Conservation (phyloP, 1,140 invertebrate species). For the Caerostris darwini region DNA sequence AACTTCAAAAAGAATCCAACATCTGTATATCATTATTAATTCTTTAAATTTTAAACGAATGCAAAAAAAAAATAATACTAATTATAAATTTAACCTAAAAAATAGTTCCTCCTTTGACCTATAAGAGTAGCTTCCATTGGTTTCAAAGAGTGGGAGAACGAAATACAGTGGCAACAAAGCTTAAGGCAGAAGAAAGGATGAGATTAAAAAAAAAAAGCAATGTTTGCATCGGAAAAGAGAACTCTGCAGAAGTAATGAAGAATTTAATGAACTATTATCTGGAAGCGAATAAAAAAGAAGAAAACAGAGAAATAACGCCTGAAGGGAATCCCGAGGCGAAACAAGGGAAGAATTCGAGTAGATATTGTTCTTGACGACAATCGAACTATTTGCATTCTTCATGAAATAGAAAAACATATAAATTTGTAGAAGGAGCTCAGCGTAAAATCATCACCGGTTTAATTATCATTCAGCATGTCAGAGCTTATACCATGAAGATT, state of each 20-base stretch:
- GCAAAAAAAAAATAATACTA: not conserved
- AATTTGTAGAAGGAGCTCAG: slow-evolving; percentile 22
- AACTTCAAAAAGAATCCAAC: slow-evolving; percentile 1
- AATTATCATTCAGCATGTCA: slow-evolving; percentile 12
- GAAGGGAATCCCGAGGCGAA: not conserved
- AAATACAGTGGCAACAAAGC: slow-evolving; percentile 66
- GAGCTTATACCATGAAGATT: not conserved
- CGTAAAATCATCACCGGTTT: slow-evolving; percentile 22
- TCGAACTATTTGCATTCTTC: slow-evolving; percentile 69
- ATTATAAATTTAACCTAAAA: slow-evolving; percentile 15
- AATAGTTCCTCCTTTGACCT: slow-evolving; percentile 39
- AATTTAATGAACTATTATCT: slow-evolving; percentile 77
- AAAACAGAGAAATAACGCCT: slow-evolving; percentile 64
- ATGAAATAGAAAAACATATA: slow-evolving; percentile 16
- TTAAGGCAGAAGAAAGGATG: slow-evolving; percentile 37
- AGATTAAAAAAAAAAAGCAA: not conserved
- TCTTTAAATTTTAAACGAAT: slow-evolving; percentile 18
- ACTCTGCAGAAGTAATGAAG: slow-evolving; percentile 72
- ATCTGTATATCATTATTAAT: not conserved
- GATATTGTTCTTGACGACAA: slow-evolving; percentile 42
- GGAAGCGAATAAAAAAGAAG: slow-evolving; percentile 56
- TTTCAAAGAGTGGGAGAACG: slow-evolving; percentile 38
- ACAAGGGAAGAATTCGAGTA: slow-evolving; percentile 56
- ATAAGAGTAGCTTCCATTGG: slow-evolving; percentile 3
- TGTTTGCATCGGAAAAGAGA: slow-evolving; percentile 30